Evolutionary conservation across 92 coral and sea anemone genomes (phyloP), one percentile per base, ranked within the genome.

Genomic region (Umimayanthus chanpuru): DNA sequence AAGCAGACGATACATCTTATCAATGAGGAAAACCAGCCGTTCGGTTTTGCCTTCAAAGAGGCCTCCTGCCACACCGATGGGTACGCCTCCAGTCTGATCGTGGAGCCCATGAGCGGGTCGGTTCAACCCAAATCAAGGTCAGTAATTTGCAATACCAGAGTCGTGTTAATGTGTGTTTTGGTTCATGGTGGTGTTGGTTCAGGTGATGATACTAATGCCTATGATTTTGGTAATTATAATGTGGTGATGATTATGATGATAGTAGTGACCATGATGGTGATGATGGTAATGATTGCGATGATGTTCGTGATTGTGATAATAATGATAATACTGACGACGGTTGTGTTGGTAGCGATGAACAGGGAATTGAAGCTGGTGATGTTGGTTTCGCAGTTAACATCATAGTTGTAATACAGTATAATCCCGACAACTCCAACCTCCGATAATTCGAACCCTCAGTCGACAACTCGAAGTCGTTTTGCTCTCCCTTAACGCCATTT

Each of bases 51-150:
- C 74, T 97, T 97, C 85, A 93, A 91, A 56, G 93, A 95, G 88
- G 96, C 94, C 47, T 97, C 99, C 25, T 93, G 96, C 85, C 98
- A 95, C 75, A 93, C 99, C 0, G 96, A 94, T 21, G 99, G 98
- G 5, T 94, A 95, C 58, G 94, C 98, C 5, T 92, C 99, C 14
- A 92, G 94, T 85, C 91, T 97, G 77, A 77, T 88, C 61, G 98
- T 97, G 12, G 93, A 97, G 89, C 99, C 99, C 21, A 92, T 97
- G 93, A 76, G 93, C 15, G 98, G 98, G 6, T 80, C 90, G 14
- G 88, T 95, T 15, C 87, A 85, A 28, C 98, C 99, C 28, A 97
- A 97, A 73, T 82, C 98, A 86, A 94, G 98, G 98, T 96, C 53
- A 25, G 90, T 75, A 44, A 7, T 29, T 20, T 15, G 44, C 65